Base-by-base conservation (phyloP, 2,113 vertebrate species). In the Gavia stellata region DNA sequence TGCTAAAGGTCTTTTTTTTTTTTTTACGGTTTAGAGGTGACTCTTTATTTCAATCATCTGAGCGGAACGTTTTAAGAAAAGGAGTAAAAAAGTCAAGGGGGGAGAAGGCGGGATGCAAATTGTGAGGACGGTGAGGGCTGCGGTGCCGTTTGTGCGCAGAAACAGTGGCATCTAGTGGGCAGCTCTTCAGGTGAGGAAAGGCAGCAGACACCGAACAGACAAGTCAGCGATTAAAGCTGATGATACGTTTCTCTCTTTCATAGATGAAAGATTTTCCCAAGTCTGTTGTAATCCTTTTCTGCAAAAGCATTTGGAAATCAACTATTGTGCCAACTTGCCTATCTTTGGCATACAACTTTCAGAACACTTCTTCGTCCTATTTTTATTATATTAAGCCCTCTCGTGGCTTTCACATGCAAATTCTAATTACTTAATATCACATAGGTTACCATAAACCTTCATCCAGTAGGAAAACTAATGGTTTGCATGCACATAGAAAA, bases 151-250 rank as follows among this genome's bases (percentile, higher is more conserved):
- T 96, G 31, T 63, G 49, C 83, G 97, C 96, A 93, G 96, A 80
- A 98, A 98, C 94, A 98, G 95, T 98, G 98, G 97, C 98, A 98
- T 97, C 98, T 98, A 98, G 98, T 92, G 98, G 98, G 92, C 61
- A 68, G 13, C 13, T 19, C 10, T 84, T 68, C 73, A 34, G 56
- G 16, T n/a, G 24, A 25, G 83, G 16, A 34, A 28, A 84, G 38
- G 7, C 44, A 36, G 10, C 58, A 50, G 83, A 9, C 25, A 2
- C 17, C 23, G 40, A 3, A 4, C 24, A 11, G 81, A 17, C 67
- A 38, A n/a, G 12, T 12, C 61, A 24, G 4, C 1, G 3, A 45
- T 8, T 56, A 88, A 20, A 88, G 19, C 28, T 44, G 42, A 31
- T 15, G 12, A 16, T 31, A 6, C 8, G 12, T 38, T 66, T 65